Conservation (phyloP, 2,113 vertebrate genomes). For the Microcebus ravelobensis region DNA sequence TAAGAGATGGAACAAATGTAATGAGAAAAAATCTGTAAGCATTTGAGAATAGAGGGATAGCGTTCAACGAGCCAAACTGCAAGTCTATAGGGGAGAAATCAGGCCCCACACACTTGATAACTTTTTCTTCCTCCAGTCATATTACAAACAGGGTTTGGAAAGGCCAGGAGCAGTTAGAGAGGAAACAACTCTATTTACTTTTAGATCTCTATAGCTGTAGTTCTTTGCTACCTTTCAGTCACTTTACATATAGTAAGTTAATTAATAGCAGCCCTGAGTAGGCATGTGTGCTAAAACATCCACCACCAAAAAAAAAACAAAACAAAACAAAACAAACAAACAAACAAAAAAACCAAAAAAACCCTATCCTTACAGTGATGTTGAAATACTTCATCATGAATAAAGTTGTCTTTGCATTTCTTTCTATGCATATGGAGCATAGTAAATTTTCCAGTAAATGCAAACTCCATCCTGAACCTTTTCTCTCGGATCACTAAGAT, state of each 20-base stretch:
- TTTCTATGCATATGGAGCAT: neutral
- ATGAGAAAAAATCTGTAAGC: conserved; percentile 20
- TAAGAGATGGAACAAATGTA: neutral
- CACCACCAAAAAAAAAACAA: neutral
- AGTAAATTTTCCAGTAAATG: neutral
- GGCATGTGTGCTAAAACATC: neutral
- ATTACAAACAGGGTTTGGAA: neutral
- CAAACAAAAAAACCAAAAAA: too few species aligned
- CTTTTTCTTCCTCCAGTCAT: neutral
- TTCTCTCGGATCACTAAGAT: neutral
- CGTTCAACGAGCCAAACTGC: neutral
- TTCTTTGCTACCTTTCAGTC: neutral
- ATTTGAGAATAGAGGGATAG: neutral
- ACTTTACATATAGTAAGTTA: neutral
- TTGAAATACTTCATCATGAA: neutral
- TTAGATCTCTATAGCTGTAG: neutral
- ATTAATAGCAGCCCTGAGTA: neutral
- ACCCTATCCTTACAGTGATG: neutral
- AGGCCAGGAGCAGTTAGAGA: neutral
- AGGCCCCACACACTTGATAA: too few species aligned
- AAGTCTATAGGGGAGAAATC: neutral
- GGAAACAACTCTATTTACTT: neutral
- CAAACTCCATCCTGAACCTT: neutral
- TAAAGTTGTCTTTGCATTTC: neutral
- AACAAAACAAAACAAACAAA: too few species aligned